phyloP scores from a whole-genome alignment of 2,888 invertebrate species.

The Zaprionus obscuricornis region DNA sequence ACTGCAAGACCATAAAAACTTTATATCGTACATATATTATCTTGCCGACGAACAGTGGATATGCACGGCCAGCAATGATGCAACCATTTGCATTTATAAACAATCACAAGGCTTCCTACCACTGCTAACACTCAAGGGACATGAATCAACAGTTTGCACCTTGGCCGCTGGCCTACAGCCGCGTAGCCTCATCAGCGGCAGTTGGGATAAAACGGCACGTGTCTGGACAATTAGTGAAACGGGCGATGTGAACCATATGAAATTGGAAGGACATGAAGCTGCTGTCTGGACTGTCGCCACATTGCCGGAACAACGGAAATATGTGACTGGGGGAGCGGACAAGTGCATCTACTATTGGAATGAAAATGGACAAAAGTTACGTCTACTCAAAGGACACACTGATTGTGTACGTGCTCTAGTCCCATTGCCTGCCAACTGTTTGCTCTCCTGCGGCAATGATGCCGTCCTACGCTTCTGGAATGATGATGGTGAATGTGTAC shows the following conservation, averaged over 20 bases:
- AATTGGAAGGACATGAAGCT: conserved; percentile 89
- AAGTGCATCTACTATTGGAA: conserved; percentile 94
- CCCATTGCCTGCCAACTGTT: conserved; percentile 88
- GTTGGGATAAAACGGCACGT: conserved; percentile 96
- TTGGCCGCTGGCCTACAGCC: conserved; percentile 84
- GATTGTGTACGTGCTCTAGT: conserved; percentile 95
- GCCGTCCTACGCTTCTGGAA: conserved; percentile 94
- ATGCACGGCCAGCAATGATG: conserved; percentile 95
- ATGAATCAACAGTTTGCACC: conserved; percentile 85
- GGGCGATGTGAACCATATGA: conserved; percentile 84
- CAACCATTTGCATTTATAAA: conserved; percentile 91
- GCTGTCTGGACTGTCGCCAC: conserved; percentile 93
- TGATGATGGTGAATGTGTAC: conserved; percentile 89
- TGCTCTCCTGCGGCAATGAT: conserved; percentile 97
- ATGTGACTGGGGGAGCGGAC: conserved; percentile 95
- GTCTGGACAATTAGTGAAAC: conserved; percentile 89
- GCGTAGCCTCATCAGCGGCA: conserved; percentile 90
- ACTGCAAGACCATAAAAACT: conserved; percentile 92
- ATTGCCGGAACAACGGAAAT: conserved; percentile 79
- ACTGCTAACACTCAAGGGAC: conserved; percentile 89
- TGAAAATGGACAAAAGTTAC: conserved; percentile 87
- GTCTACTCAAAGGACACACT: conserved; percentile 90
- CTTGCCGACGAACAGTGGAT: conserved; percentile 90
- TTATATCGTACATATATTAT: conserved; percentile 92
- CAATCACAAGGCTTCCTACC: conserved; percentile 88